Conservation (phyloP, 2,797 vertebrate species). For the Protosalanx chinensis region DNA sequence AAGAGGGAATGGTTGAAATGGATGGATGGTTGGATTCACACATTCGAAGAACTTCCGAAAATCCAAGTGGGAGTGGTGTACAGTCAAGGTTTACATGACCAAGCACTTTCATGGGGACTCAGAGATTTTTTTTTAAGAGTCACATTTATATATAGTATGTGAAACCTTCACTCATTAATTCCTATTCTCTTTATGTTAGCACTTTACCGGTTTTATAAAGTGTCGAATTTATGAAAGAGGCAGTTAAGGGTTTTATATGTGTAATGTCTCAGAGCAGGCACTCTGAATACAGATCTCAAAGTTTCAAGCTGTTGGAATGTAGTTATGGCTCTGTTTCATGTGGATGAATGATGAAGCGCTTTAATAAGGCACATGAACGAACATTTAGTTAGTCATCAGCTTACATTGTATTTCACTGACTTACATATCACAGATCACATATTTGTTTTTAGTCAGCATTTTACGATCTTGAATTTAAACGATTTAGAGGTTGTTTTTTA, state of each 20-base stretch:
- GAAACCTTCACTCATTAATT: constrained; percentile 28
- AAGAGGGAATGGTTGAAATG: constrained; percentile 2
- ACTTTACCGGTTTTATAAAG: constrained; percentile 57
- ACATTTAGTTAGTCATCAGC: not conserved
- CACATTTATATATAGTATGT: constrained; percentile 19
- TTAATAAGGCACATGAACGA: not conserved
- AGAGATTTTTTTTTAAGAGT: constrained; percentile 4
- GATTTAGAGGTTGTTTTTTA: constrained; percentile 1
- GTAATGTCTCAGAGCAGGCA: constrained; percentile 63
- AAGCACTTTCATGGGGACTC: constrained; percentile 29
- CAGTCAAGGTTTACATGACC: constrained; percentile 34
- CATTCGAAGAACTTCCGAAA: constrained; percentile 10
- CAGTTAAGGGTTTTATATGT: constrained; percentile 7
- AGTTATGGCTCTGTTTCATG: not conserved
- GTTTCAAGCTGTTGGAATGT: constrained; percentile 11
- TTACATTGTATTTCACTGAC: not conserved
- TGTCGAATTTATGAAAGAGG: constrained; percentile 22
- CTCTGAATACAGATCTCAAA: constrained; percentile 56
- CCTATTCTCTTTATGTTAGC: constrained; percentile 31
- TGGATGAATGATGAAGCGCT: not conserved
- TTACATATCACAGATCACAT: too few species aligned
- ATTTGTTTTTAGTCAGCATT: not conserved
- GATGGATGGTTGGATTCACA: constrained; percentile 6
- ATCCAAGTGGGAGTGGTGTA: constrained; percentile 3
- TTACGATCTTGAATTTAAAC: not conserved